Conservation (phyloP, 1,140 invertebrate genomes). For the Calosoma granatense region DNA sequence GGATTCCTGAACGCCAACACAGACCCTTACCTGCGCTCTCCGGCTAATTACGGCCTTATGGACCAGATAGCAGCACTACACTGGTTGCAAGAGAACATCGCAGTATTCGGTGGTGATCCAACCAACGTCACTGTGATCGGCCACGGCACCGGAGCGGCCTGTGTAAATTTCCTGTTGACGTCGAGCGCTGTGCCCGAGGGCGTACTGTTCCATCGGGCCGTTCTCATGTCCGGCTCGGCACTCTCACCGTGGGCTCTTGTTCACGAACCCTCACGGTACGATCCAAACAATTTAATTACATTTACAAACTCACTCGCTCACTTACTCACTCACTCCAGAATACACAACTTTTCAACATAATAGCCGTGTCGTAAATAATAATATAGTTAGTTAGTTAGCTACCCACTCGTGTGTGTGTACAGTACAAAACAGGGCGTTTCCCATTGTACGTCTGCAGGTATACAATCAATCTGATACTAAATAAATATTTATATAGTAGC, state of each 20-base stretch:
- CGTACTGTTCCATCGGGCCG: conserved; percentile 82
- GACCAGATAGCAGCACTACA: conserved; percentile 89
- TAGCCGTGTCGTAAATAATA: too few species aligned
- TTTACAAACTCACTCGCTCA: too few species aligned
- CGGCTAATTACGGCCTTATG: conserved; percentile 90
- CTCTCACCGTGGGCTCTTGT: conserved; percentile 88
- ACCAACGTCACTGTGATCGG: conserved; percentile 90
- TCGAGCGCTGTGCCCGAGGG: conserved; percentile 87
- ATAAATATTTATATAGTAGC: too few species aligned
- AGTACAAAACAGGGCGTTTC: too few species aligned
- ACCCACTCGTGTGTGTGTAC: too few species aligned
- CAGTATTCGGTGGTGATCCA: conserved; percentile 83
- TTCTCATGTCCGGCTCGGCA: conserved; percentile 91
- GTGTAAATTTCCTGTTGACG: conserved; percentile 88
- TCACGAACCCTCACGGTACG: conserved; percentile 66
- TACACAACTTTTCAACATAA: too few species aligned
- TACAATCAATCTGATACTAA: too few species aligned
- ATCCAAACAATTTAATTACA: too few species aligned
- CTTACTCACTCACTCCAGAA: too few species aligned
- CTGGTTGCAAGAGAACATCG: conserved; percentile 92
- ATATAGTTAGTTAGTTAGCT: too few species aligned
- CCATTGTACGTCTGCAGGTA: too few species aligned
- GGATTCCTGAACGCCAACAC: conserved; percentile 83
- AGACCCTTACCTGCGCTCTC: conserved; percentile 67
- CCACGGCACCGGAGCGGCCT: conserved; percentile 89